These are phyloP conservation scores for Apodemus sylvaticus DNA, from an alignment of 2,113 vertebrate genomes.

Conservation along the genomic window DNA sequence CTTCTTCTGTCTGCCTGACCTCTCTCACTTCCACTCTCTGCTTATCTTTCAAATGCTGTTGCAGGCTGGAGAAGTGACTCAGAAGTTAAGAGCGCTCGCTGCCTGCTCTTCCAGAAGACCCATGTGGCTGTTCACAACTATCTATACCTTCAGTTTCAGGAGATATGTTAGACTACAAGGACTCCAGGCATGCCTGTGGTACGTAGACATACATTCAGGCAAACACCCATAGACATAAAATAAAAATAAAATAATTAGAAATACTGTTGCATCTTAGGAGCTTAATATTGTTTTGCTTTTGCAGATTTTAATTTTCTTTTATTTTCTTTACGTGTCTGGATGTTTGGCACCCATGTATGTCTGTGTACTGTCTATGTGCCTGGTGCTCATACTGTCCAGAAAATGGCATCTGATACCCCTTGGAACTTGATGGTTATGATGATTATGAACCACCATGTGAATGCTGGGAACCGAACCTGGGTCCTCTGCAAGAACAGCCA, in stretches of 20 bases:
- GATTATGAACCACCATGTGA: no score
- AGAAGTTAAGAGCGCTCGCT: neutral
- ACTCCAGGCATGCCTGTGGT: neutral
- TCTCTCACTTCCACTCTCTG: neutral
- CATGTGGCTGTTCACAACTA: no score
- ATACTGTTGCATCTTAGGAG: neutral
- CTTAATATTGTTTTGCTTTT: neutral
- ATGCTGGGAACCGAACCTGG: no score
- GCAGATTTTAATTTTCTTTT: neutral
- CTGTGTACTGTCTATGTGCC: no score
- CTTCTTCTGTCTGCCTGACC: neutral
- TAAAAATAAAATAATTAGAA: neutral
- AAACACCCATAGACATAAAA: neutral
- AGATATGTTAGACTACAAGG: neutral
- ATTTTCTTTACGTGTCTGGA: no score
- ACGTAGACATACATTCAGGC: neutral
- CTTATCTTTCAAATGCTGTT: neutral
- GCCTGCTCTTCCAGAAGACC: neutral
- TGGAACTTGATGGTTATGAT: neutral
- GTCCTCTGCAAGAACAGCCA: no score
- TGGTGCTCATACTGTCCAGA: no score
- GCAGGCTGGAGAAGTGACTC: neutral
- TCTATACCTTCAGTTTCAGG: neutral
- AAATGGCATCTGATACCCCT: neutral
- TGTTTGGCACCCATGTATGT: no score